Conservation (phyloP, 2,797 vertebrate species). For the Cynodonichthys magdalenae region DNA sequence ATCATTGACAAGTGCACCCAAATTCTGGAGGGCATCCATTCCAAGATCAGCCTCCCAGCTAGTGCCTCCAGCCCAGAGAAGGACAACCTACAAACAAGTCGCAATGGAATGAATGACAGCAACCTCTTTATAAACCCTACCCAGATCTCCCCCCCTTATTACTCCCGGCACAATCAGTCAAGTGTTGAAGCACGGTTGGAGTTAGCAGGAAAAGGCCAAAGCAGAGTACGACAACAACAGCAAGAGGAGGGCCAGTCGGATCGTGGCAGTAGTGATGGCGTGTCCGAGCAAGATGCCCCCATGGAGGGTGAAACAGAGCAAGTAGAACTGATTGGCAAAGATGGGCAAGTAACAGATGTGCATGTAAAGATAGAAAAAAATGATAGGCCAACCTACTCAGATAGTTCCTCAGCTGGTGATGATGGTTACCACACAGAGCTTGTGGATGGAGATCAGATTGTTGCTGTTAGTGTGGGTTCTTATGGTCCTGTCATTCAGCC, state of each 20-base stretch:
- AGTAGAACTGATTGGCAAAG: conserved; percentile 89
- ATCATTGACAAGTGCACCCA: conserved; percentile 99
- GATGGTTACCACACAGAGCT: conserved; percentile 98
- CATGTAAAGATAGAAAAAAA: conserved; percentile 95
- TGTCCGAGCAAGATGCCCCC: conserved; percentile 93
- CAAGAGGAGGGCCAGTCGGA: conserved; percentile 96
- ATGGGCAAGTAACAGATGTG: conserved; percentile 92
- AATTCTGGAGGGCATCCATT: conserved; percentile 97
- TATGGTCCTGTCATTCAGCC: conserved; percentile 93
- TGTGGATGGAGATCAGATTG: conserved; percentile 96
- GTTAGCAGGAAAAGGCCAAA: conserved; percentile 75
- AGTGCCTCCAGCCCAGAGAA: conserved; percentile 86
- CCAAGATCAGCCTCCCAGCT: conserved; percentile 91
- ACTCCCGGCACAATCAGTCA: conserved; percentile 83
- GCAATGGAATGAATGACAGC: conserved; percentile 89
- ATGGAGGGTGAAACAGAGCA: conserved; percentile 93
- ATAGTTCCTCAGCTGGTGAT: conserved; percentile 96
- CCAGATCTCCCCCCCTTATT: conserved; percentile 96
- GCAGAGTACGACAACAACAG: conserved; percentile 78
- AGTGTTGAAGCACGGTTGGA: conserved; percentile 79
- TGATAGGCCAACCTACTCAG: conserved; percentile 92
- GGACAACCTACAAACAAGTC: conserved; percentile 80
- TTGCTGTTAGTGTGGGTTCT: conserved; percentile 95
- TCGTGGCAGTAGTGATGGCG: conserved; percentile 92
- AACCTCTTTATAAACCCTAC: conserved; percentile 94